Base-by-base conservation (phyloP, 2,888 invertebrate species). In the Sinodicranocentrus sp. region DNA sequence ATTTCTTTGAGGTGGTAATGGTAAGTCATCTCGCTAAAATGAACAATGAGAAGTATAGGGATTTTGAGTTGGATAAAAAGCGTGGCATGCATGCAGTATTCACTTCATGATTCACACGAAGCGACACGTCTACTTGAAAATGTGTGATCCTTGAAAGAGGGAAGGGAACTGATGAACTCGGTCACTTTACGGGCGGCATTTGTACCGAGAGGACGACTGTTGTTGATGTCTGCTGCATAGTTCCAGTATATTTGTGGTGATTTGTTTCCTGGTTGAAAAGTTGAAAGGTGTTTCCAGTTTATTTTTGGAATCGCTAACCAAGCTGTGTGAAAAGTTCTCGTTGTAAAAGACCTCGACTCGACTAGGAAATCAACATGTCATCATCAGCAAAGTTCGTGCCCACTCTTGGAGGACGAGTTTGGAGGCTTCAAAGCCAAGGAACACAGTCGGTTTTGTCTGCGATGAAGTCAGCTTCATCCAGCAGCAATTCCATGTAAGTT, bases 321-420 rank as follows among this genome's bases (percentile, higher is more conserved):
- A n/a, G n/a, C n/a, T n/a, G n/a, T n/a, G n/a, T n/a, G n/a, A n/a
- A n/a, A n/a, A n/a, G 26, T 44, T 39, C n/a, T n/a, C n/a, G n/a
- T n/a, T 28, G 1, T 65, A 1, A 19, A 5, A 26, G 21, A 71
- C 2, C 3, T 17, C 26, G 15, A 1, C 8, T n/a, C n/a, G 54
- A 15, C 5, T 26, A 1, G 15, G 33, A n/a, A 43, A 21, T 39
- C 6, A 79, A 33, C 3, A 86, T 86, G 85, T 86, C 85, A n/a
- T 86, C 85, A 19, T 84, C 84, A 13, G 85, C 73, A 44, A 85
- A 85, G 61, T 78, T 85, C 76, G 83, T 79, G 19, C 85, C 85
- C 21, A 83, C 79, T 17, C 82, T 86, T 10, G 85, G 85, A 33
- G 85, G 85, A 25, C 68, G 85, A 68, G 80, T 86, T 67, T 86